Evolutionary conservation across 2,888 invertebrate species (phyloP), one percentile per base, ranked within the genome.

Genomic region (Machimus atricapillus): DNA sequence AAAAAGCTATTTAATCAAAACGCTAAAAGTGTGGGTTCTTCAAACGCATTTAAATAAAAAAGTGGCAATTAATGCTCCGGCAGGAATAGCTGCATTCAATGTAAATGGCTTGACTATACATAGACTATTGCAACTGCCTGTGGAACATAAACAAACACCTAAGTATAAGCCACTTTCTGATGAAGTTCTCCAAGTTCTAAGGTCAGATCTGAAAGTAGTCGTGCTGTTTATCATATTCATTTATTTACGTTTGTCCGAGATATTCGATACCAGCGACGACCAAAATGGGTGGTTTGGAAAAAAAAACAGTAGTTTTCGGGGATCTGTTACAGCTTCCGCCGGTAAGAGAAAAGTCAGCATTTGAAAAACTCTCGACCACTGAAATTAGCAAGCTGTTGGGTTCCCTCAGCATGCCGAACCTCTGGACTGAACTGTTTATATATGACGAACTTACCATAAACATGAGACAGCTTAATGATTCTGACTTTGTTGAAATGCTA

Each of bases 141-240:
- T n/a, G n/a, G n/a, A n/a, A n/a, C n/a, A n/a, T n/a, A n/a, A n/a
- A n/a, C n/a, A n/a, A n/a, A n/a, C n/a, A n/a, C 73, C 40, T 7
- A 74, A 74, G n/a, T 85, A 73, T 23, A 85, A 19, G 23, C 37
- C 73, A 34, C 74, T 85, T 14, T 74, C 85, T 23, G 74, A 85
- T 74, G 12, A 66, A 74, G 43, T 73, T 0, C 23, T 85, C 14
- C 37, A 85, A 23, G 66, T 73, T 19, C 34, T 85, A 16, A 40
- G 85, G 43, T 23, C 16, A 23, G 43, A 82, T 34, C 37, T 82
- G 23, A 37, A 58, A 83, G 73, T 7, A n/a, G 19, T 37, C 8
- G 83, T 66, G 23, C 40, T 83, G n/a, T 27, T 83, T 66, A 83
- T 83, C 14, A 83, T 83, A 40, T 85, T 74, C n/a, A 85, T 85